Conservation (phyloP, 2,113 vertebrate species). For the Neotragus moschatus region DNA sequence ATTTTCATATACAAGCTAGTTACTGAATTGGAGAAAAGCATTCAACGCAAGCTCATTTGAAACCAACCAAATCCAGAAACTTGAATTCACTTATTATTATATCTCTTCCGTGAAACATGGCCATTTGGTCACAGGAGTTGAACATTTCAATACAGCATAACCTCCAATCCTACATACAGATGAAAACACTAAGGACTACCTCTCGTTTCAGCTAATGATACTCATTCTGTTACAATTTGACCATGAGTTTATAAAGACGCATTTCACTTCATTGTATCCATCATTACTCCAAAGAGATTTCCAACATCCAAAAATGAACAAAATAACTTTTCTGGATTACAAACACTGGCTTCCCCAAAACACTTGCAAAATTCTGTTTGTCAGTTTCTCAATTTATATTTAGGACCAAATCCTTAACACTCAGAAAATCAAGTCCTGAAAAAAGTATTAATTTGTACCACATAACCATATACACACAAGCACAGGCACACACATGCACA, state of each 20-base stretch:
- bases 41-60: background rate
- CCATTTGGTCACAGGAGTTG: background rate
- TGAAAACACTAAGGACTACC: background rate
- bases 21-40: background rate
- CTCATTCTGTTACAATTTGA: background rate
- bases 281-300: background rate
- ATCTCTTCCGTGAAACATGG: background rate
- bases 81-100: background rate
- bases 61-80: background rate
- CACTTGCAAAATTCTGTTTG: background rate
- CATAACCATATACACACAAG: background rate
- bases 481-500: background rate
- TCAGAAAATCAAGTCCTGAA: background rate
- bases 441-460: background rate
- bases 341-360: background rate
- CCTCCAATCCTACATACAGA: background rate
- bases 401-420: background rate
- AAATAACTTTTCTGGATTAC: background rate
- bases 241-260: background rate
- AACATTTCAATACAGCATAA: background rate
- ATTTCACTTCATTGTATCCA: background rate
- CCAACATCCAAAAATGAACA: background rate
- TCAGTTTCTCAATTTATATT: background rate
- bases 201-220: background rate
- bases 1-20: background rate